Conservation (phyloP, 2,888 invertebrate genomes). For the Amphipyra tragopoginis region DNA sequence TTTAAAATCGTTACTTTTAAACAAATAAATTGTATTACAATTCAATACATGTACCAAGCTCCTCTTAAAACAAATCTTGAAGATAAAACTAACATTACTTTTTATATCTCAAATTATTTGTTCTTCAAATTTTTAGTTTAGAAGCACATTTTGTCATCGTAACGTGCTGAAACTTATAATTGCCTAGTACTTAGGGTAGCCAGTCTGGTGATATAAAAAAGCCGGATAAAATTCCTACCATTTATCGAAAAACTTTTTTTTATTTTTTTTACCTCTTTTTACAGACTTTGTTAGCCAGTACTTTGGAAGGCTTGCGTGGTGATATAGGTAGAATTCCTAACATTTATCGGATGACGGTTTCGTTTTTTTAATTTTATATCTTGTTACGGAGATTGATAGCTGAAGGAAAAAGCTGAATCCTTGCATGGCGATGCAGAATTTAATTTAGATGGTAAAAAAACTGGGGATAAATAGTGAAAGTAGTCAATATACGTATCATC, state of each 20-base stretch:
- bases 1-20: neutral
- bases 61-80: conserved; percentile 21
- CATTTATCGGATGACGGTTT: too few species aligned
- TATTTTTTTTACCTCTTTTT: neutral
- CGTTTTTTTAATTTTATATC: too few species aligned
- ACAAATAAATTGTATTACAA: conserved; percentile 13
- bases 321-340: too few species aligned
- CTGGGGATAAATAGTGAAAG: too few species aligned
- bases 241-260: neutral
- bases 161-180: conserved; percentile 53
- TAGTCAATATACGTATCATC: too few species aligned
- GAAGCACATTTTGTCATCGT: conserved; percentile 31
- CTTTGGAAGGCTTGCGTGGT: too few species aligned
- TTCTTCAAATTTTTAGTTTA: conserved; percentile 28
- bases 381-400: too few species aligned
- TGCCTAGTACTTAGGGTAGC: conserved; percentile 16
- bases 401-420: too few species aligned
- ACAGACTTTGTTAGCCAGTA: too few species aligned
- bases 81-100: conserved; percentile 17
- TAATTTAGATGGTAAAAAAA: too few species aligned
- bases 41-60: conserved; percentile 26
- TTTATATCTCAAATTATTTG: conserved; percentile 25
- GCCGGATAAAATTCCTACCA: neutral
- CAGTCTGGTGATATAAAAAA: neutral
- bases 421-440: too few species aligned